Conservation (phyloP, 2,797 vertebrate genomes). For the Orestias chungarensis region DNA sequence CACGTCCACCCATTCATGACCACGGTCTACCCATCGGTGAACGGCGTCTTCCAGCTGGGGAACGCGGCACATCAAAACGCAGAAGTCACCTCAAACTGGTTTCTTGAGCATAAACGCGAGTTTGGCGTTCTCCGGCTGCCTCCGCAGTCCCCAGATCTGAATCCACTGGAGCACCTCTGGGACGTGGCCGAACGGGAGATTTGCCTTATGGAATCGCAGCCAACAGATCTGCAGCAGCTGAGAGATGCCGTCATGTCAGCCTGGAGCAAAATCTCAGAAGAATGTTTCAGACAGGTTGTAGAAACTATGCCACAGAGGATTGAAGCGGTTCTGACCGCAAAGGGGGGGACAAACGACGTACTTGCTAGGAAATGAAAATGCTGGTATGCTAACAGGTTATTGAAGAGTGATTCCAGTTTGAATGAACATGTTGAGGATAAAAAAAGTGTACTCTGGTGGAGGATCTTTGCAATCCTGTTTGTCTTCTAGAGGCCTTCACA, state of each 20-base stretch:
- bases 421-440: no score
- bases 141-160: slow-evolving; percentile 23
- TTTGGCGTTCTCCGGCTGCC: background rate
- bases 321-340: background rate
- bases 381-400: no score
- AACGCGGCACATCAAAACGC: background rate
- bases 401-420: no score
- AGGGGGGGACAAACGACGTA: background rate
- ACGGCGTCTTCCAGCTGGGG: background rate
- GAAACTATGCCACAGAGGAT: background rate
- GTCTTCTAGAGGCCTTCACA: no score
- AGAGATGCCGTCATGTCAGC: slow-evolving; percentile 19
- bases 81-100: background rate
- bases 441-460: no score
- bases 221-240: slow-evolving; percentile 47
- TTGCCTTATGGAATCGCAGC: slow-evolving; percentile 54
- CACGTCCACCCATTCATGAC: background rate
- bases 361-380: background rate
- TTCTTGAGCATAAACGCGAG: slow-evolving; percentile 2
- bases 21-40: background rate
- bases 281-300: slow-evolving; percentile 13
- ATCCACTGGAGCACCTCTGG: slow-evolving; percentile 16
- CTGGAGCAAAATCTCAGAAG: slow-evolving; percentile 18
- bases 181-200: slow-evolving; percentile 48
- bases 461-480: no score